phyloP scores from a whole-genome alignment of 2,888 invertebrate genomes.

The Galerucella pusilla region DNA sequence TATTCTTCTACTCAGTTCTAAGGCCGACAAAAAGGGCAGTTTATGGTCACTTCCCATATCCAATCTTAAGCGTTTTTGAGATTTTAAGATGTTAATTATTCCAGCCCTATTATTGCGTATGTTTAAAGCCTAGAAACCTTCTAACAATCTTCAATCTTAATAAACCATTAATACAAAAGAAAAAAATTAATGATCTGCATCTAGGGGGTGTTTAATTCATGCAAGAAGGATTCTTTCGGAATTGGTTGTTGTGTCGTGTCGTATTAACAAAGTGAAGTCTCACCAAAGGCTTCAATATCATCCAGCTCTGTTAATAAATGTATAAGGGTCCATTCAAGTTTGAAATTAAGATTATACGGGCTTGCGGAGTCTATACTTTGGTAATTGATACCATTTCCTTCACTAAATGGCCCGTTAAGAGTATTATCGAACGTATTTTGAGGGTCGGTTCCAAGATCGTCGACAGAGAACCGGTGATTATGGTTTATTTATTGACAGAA shows the following conservation, averaged over 20 bases:
- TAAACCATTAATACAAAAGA: too few species aligned
- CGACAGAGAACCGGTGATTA: conserved; percentile 16
- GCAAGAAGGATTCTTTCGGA: not conserved
- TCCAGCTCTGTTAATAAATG: conserved; percentile 18
- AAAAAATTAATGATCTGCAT: not conserved
- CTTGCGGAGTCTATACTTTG: conserved; percentile 28
- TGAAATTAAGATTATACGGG: conserved; percentile 34
- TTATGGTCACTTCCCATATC: too few species aligned
- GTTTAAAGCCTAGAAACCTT: too few species aligned
- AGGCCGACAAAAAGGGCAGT: too few species aligned
- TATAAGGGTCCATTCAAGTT: conserved; percentile 29
- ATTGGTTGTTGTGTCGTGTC: not conserved
- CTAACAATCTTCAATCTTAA: too few species aligned
- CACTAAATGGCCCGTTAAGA: conserved; percentile 30
- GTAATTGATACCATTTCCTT: conserved; percentile 33
- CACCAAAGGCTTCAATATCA: conserved; percentile 1
- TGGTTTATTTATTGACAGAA: conserved; percentile 10
- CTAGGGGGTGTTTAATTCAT: not conserved
- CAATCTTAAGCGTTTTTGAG: too few species aligned
- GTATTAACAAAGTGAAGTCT: conserved; percentile 1
- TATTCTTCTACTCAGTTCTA: too few species aligned
- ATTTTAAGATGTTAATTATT: too few species aligned
- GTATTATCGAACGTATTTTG: conserved; percentile 24
- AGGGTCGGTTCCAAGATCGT: conserved; percentile 7
- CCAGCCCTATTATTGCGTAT: too few species aligned